These are phyloP conservation scores for Sternotherus odoratus DNA, from an alignment of 2,797 vertebrate species.

Conservation along the genomic window DNA sequence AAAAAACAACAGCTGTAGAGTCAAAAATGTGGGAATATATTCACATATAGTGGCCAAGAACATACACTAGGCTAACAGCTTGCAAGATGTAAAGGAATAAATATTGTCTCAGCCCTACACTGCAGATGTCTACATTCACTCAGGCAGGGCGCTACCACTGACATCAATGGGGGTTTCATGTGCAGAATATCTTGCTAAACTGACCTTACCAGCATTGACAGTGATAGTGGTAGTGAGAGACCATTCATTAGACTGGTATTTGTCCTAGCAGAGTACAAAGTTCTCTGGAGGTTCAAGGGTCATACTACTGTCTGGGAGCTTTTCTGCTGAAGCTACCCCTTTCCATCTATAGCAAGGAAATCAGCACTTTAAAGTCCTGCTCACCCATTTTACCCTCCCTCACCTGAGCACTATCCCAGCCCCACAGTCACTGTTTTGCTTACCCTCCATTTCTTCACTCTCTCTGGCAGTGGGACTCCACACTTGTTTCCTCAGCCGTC, in stretches of 20 bases:
- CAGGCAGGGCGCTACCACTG: background rate
- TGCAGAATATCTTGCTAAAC: background rate
- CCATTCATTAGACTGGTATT: background rate
- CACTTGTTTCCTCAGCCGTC: background rate
- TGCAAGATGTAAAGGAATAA: background rate
- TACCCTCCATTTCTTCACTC: background rate
- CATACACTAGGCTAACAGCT: background rate
- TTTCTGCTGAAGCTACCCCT: background rate
- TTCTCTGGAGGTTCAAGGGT: rapidly evolving
- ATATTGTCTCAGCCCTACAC: rapidly evolving
- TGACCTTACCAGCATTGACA: background rate
- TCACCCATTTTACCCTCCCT: background rate
- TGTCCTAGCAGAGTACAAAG: background rate
- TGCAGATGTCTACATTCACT: background rate
- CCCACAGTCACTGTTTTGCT: background rate
- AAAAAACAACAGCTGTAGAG: background rate
- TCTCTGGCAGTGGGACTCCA: background rate
- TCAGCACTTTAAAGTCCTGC: background rate
- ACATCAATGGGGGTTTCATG: background rate
- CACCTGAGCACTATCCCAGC: background rate
- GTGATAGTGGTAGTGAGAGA: background rate
- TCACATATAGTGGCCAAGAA: background rate
- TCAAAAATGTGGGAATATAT: background rate
- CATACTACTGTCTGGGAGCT: background rate
- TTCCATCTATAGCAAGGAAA: background rate